A percentile compares a stretch with the other conserved stretches of the same genome.
These are phyloP conservation scores for Cheilosia variabilis DNA, from an alignment of 2,888 invertebrate genomes.

Conservation along the genomic window DNA sequence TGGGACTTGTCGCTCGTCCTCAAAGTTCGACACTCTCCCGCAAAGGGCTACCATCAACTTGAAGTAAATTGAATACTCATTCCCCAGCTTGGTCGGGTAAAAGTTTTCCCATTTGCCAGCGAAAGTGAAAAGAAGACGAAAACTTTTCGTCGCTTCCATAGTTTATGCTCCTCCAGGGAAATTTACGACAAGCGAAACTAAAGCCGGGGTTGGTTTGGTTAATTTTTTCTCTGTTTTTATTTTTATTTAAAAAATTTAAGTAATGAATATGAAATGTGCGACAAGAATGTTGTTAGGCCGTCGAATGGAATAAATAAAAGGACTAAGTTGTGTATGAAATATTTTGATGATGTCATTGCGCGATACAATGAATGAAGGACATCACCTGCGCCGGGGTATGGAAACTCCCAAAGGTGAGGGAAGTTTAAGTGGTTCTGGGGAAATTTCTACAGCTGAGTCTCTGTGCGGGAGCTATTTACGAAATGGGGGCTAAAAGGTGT, in stretches of 20 bases:
- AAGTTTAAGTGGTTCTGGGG: constrained; percentile 59
- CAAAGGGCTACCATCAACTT: constrained; percentile 53
- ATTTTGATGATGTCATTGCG: constrained; percentile 46
- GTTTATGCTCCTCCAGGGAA: constrained; percentile 75
- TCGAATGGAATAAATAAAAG: constrained; percentile 17
- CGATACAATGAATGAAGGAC: constrained; percentile 9
- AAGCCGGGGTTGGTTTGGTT: constrained; percentile 27
- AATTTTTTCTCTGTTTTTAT: constrained; percentile 13
- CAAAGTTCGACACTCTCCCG: not conserved
- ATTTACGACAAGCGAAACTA: constrained; percentile 72
- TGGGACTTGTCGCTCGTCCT: constrained; percentile 7
- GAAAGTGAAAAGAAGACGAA: constrained; percentile 34
- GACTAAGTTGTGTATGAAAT: constrained; percentile 27
- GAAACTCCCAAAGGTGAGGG: constrained; percentile 56
- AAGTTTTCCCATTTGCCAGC: constrained; percentile 65
- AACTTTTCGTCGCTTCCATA: constrained; percentile 70
- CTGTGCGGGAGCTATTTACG: constrained; percentile 5
- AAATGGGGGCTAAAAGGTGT: constrained; percentile 32
- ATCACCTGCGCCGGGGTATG: constrained; percentile 37
- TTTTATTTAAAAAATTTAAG: constrained; percentile 30
- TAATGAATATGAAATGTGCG: constrained; percentile 71
- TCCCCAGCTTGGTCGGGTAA: constrained; percentile 41
- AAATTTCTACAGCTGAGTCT: constrained; percentile 15
- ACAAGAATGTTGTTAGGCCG: constrained; percentile 27
- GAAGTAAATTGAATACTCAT: constrained; percentile 74